These are phyloP conservation scores for Drosophila meridionalis DNA, from an alignment of 2,888 invertebrate species.

Conservation along the genomic window DNA sequence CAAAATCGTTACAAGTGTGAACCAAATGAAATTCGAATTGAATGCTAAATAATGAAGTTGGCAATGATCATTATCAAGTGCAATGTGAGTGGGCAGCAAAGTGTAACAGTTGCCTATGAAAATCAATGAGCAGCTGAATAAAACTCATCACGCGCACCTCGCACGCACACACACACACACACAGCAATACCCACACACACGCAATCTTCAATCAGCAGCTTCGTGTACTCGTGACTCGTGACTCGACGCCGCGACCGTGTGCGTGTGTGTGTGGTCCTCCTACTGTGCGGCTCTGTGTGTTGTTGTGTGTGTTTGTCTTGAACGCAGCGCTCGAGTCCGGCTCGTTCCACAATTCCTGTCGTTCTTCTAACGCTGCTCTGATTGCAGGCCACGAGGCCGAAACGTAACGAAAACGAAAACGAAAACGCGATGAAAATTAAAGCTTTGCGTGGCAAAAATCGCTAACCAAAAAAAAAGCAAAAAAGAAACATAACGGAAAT, in stretches of 20 bases:
- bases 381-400: constrained; percentile 62
- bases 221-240: constrained; percentile 39
- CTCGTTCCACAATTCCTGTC: constrained; percentile 29
- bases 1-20: constrained; percentile 48
- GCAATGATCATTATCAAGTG: constrained; percentile 30
- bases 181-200: background rate
- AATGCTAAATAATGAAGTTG: constrained; percentile 33
- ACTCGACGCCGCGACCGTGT: constrained; percentile 19
- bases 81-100: constrained; percentile 19
- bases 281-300: constrained; percentile 1
- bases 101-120: constrained; percentile 43
- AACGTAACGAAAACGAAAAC: constrained; percentile 44
- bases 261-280: constrained; percentile 6
- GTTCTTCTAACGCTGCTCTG: constrained; percentile 47
- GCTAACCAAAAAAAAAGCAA: constrained; percentile 57
- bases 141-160: constrained; percentile 60
- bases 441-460: constrained; percentile 77
- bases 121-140: constrained; percentile 42
- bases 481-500: constrained; percentile 9
- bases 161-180: constrained; percentile 33
- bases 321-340: constrained; percentile 36
- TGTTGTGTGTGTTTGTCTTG: constrained; percentile 28
- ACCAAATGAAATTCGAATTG: constrained; percentile 34
- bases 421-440: constrained; percentile 78
- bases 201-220: constrained; percentile 19